These are phyloP conservation scores for Sepiola atlantica DNA, from an alignment of 2,888 invertebrate species.

Conservation along the genomic window DNA sequence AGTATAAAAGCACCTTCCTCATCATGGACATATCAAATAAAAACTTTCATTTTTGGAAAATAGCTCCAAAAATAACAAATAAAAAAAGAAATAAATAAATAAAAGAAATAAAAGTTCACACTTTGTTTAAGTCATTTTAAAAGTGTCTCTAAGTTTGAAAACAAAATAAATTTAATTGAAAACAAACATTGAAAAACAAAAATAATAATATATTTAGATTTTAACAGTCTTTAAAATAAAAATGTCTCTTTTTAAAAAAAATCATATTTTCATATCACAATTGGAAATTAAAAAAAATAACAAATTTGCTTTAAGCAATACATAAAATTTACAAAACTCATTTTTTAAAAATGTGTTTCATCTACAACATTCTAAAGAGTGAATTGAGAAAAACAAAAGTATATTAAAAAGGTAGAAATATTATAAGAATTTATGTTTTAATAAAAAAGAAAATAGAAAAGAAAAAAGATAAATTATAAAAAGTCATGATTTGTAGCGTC, in stretches of 20 bases:
- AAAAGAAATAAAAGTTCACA: neutral
- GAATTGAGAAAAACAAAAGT: neutral
- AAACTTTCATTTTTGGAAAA: neutral
- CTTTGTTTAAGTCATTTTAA: neutral
- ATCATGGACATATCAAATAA: constrained; percentile 9
- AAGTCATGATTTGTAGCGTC: neutral
- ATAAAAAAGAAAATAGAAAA: neutral
- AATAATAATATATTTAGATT: neutral
- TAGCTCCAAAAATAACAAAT: neutral
- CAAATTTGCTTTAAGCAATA: neutral
- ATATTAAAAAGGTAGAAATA: neutral
- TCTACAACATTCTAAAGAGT: neutral
- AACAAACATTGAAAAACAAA: neutral
- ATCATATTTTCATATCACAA: constrained; percentile 19
- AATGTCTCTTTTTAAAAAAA: neutral
- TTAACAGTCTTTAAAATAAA: neutral
- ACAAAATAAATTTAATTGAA: no score
- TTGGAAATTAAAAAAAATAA: constrained; percentile 18
- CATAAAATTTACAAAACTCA: no score
- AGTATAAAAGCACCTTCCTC: constrained; percentile 19
- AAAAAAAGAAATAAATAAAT: neutral
- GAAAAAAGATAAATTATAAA: neutral
- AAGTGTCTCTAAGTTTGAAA: neutral
- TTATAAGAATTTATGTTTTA: neutral
- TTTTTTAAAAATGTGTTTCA: neutral